Evolutionary conservation across 2,797 vertebrate species (phyloP).

Genomic region (Trichosurus vulpecula): DNA sequence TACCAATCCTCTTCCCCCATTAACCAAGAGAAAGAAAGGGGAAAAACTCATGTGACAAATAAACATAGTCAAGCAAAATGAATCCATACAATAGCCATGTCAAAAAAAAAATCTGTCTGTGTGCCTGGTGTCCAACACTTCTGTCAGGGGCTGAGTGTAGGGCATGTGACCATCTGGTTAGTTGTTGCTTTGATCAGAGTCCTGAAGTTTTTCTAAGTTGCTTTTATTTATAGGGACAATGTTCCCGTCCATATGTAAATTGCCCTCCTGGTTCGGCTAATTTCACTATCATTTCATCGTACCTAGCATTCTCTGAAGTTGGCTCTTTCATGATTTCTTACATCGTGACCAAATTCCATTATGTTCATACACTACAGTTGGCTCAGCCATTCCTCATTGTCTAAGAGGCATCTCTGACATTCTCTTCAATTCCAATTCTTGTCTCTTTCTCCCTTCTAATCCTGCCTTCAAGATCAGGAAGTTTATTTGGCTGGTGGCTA

Average conservation of each 20-base stretch:
- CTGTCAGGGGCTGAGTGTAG: not conserved
- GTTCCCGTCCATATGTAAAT: not conserved
- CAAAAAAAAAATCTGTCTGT: not conserved
- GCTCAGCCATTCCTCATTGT: not conserved
- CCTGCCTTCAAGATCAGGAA: too few relatives aligned
- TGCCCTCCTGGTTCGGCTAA: too few relatives aligned
- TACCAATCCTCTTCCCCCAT: not conserved
- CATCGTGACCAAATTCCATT: not conserved
- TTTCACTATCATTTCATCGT: not conserved
- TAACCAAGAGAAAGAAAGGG: not conserved
- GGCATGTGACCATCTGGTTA: not conserved
- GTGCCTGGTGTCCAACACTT: not conserved
- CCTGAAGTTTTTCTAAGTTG: not conserved
- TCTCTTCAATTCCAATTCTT: too few relatives aligned
- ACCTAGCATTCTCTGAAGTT: not conserved
- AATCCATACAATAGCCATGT: not conserved
- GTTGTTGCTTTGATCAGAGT: not conserved
- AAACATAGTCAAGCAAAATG: not conserved
- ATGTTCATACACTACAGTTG: not conserved
- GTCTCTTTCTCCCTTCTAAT: too few relatives aligned
- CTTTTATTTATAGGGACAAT: not conserved
- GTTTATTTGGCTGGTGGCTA: too few relatives aligned
- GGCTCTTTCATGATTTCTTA: not conserved
- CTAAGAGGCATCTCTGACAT: too few relatives aligned
- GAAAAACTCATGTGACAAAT: not conserved